Percentiles rank a stretch among this genome's conserved stretches.
These are phyloP conservation scores for Apus apus DNA, from an alignment of 2,113 vertebrate species.

Conservation along the genomic window DNA sequence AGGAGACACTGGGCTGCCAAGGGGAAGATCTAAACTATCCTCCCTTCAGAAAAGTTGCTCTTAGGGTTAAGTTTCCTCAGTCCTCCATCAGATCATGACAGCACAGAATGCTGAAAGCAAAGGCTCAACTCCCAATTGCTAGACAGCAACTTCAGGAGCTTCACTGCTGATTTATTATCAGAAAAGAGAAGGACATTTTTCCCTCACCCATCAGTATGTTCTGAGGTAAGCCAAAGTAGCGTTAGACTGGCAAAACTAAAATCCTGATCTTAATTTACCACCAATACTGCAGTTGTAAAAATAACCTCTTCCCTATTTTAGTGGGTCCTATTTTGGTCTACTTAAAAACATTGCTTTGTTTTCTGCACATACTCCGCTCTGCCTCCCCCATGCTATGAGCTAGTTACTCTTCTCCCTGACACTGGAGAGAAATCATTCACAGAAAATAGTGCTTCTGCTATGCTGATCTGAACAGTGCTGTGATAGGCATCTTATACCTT, in stretches of 20 bases:
- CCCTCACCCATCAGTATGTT: neutral
- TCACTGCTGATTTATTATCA: neutral
- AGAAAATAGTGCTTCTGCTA: neutral
- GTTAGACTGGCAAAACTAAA: neutral
- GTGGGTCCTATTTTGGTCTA: neutral
- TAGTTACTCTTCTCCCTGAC: neutral
- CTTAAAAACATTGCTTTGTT: neutral
- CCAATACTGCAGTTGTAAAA: neutral
- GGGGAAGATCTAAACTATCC: neutral
- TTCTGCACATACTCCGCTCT: neutral
- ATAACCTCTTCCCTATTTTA: neutral
- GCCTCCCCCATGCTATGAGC: neutral
- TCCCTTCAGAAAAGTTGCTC: neutral
- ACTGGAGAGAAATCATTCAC: neutral
- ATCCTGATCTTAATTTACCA: neutral
- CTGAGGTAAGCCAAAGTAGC: neutral
- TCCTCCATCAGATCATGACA: neutral
- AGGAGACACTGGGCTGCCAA: neutral
- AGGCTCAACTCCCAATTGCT: neutral
- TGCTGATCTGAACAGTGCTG: neutral
- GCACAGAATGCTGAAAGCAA: neutral
- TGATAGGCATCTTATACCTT: conserved; percentile 73
- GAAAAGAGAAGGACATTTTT: neutral
- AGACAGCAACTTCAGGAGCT: neutral
- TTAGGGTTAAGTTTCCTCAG: neutral